A percentile compares a stretch with the other conserved stretches of the same genome.
phyloP scores from a whole-genome alignment of 1,140 invertebrate species.

The Diorhabda sublineata region DNA sequence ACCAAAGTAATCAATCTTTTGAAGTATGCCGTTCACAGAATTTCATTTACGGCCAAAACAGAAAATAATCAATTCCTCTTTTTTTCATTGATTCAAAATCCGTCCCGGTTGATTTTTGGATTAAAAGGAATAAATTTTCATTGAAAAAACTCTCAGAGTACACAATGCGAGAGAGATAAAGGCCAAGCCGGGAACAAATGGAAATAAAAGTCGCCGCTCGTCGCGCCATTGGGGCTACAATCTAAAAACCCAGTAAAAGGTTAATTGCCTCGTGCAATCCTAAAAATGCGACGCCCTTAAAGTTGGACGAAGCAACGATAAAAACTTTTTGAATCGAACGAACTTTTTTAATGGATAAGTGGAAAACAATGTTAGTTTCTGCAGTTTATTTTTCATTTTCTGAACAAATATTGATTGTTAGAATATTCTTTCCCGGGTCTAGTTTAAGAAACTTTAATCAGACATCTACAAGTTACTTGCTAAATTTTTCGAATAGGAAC shows the following conservation, averaged over 20 bases:
- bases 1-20: background rate
- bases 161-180: background rate
- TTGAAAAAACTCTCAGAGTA: background rate
- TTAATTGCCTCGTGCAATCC: background rate
- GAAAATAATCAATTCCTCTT: background rate
- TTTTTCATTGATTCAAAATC: background rate
- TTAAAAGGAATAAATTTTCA: background rate
- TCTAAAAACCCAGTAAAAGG: background rate
- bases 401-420: too few species aligned
- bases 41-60: background rate
- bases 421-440: too few species aligned
- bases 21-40: background rate
- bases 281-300: background rate
- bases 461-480: too few species aligned
- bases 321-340: background rate
- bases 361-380: background rate
- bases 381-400: background rate
- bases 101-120: background rate
- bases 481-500: too few species aligned
- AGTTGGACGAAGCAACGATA: background rate
- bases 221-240: background rate
- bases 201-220: background rate
- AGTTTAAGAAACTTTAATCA: too few species aligned
- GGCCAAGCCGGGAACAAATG: background rate
- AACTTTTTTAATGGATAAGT: background rate